Conservation (phyloP, 1,140 invertebrate genomes). For the Drosophila nebulosa region DNA sequence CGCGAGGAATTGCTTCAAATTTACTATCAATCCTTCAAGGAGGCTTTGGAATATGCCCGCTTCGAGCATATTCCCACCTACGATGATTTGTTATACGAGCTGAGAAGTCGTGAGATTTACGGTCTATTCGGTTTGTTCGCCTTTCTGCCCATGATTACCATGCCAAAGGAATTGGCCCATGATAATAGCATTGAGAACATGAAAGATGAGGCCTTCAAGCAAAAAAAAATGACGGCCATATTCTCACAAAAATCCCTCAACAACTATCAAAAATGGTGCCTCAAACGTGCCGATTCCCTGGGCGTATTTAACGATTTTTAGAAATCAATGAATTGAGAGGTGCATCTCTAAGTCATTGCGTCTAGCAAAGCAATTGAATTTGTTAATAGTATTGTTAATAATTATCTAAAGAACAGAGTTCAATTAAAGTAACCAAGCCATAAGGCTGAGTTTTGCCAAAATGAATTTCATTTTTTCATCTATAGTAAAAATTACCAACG, state of each 20-base stretch:
- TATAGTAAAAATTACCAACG: not conserved
- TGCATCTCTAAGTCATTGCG: constrained; percentile 5
- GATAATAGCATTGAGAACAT: constrained; percentile 69
- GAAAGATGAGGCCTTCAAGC: constrained; percentile 46
- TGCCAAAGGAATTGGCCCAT: constrained; percentile 58
- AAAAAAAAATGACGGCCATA: constrained; percentile 50
- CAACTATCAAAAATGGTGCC: constrained; percentile 51
- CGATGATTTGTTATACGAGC: constrained; percentile 63
- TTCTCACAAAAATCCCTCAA: constrained; percentile 55
- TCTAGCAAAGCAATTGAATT: not conserved
- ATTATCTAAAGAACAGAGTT: constrained; percentile 21
- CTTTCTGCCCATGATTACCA: constrained; percentile 65
- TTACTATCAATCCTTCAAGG: constrained; percentile 64
- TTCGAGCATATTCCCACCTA: constrained; percentile 81
- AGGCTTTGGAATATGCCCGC: constrained; percentile 74
- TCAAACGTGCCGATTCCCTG: constrained; percentile 57
- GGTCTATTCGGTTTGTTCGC: constrained; percentile 63
- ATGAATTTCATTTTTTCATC: not conserved
- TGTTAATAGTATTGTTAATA: not conserved
- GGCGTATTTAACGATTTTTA: constrained; percentile 68
- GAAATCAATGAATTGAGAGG: not conserved
- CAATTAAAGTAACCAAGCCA: constrained; percentile 36
- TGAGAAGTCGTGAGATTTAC: constrained; percentile 73
- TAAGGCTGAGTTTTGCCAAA: not conserved
- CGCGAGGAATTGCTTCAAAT: constrained; percentile 73